Base-by-base conservation (phyloP, 2,113 vertebrate genomes). In the Nycticebus coucang region DNA sequence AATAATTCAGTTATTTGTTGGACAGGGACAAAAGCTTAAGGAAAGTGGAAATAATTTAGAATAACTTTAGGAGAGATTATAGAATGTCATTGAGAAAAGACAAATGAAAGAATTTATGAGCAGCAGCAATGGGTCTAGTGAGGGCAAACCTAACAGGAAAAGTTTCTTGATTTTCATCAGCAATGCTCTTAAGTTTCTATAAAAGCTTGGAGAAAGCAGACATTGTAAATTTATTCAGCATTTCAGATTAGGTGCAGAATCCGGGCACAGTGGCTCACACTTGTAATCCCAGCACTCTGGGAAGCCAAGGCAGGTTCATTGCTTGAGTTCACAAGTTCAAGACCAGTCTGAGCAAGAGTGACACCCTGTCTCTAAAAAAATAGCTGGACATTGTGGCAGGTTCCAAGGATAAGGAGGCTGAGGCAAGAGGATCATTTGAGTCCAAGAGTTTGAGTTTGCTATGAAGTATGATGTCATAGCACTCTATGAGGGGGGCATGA, bases 41-140 rank as follows among this genome's bases (percentile, higher is more conserved):
- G 53, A 28, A 1, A 72, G 7, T 75, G 21, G 10, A 94, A 64
- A 95, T 85, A 7, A 85, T 59, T 95, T 84, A 88, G n/a, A 77
- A 75, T 88, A 91, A 71, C 26, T 75, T 14, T 85, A 66, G 2
- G 26, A 77, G 10, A 72, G 50, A 77, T 60, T 91, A 41, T 1
- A 92, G n/a, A 87, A 83, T 89, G 41, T 0, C 30, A 71, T 80
- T 55, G 93, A 81, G n/a, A 78, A 87, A 96, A 75, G 7, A 83
- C 53, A 90, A 84, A 62, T 64, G 21, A 91, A 94, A 80, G 30
- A 95, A 81, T 68, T 93, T 6, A 19, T 78, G 45, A 96, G 21
- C 7, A 91, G 2, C 7, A 74, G 24, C 78, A 17, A 87, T 84
- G 12, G 59, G 84, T 41, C 21, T 57, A 79, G 68, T 90, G 28